phyloP scores from a whole-genome alignment of 2,888 invertebrate species.

The Carcina quercana region DNA sequence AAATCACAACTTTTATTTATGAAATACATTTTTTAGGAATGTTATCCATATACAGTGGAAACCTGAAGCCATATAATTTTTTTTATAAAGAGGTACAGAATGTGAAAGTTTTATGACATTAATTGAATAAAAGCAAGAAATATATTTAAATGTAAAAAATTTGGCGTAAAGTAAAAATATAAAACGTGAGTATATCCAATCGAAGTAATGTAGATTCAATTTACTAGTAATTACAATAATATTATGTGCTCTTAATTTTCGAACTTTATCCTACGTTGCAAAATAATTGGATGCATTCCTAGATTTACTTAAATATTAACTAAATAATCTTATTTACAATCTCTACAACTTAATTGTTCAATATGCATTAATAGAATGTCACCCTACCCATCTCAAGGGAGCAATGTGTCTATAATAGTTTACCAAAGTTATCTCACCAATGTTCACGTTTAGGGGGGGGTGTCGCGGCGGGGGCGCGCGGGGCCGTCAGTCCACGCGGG shows the following conservation, averaged over 20 bases:
- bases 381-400: conserved; percentile 23
- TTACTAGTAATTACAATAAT: conserved; percentile 22
- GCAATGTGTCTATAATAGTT: conserved; percentile 3
- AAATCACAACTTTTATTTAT: too few species aligned
- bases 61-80: too few species aligned
- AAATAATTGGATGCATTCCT: conserved; percentile 64
- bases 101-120: too few species aligned
- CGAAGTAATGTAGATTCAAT: conserved; percentile 42
- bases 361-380: conserved; percentile 33
- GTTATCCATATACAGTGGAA: too few species aligned
- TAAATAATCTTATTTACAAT: conserved; percentile 69
- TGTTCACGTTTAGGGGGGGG: not conserved
- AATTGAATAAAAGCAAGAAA: too few species aligned
- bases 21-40: too few species aligned
- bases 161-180: too few species aligned
- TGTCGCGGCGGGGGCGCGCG: conserved; percentile 14
- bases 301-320: conserved; percentile 47
- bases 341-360: conserved; percentile 60
- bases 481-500: conserved; percentile 57
- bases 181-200: conserved; percentile 53
- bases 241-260: conserved; percentile 42
- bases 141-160: too few species aligned
- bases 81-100: too few species aligned
- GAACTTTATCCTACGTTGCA: conserved; percentile 57
- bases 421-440: not conserved